Conservation (phyloP, 2,113 vertebrate species). For the Sterrhoptilus dennistouni region DNA sequence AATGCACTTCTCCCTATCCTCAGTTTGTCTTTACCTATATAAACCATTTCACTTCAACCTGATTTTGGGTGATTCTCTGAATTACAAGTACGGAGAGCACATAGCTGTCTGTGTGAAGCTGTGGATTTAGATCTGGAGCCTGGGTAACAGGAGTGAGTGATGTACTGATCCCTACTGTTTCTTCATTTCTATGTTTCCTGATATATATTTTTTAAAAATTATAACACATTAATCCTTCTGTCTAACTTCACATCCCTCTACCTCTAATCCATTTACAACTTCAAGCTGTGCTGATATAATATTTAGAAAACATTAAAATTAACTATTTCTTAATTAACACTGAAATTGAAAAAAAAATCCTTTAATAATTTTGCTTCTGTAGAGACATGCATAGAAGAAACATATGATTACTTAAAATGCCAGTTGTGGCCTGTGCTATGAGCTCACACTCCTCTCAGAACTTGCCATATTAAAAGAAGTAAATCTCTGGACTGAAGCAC, state of each 20-base stretch:
- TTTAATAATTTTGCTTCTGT: not conserved
- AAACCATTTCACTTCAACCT: not conserved
- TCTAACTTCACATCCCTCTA: not conserved
- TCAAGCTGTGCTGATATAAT: not conserved
- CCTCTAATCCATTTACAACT: not conserved
- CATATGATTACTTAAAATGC: not conserved
- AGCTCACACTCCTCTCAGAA: not conserved
- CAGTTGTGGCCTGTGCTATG: not conserved
- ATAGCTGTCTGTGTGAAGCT: not conserved
- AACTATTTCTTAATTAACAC: not conserved
- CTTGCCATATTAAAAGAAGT: not conserved
- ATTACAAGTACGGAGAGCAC: not conserved
- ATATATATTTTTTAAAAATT: not conserved
- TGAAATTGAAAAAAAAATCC: not conserved
- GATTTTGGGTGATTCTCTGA: not conserved
- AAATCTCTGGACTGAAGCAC: not conserved
- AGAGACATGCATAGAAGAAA: not conserved
- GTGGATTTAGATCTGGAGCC: not conserved
- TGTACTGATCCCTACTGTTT: not conserved
- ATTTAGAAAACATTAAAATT: not conserved
- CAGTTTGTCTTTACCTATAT: not conserved
- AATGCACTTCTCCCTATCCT: not conserved
- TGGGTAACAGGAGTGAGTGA: not conserved
- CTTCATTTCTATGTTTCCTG: not conserved
- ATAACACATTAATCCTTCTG: not conserved